Base-by-base conservation (phyloP, 2,888 invertebrate species). In the Leucophenga maculata region DNA sequence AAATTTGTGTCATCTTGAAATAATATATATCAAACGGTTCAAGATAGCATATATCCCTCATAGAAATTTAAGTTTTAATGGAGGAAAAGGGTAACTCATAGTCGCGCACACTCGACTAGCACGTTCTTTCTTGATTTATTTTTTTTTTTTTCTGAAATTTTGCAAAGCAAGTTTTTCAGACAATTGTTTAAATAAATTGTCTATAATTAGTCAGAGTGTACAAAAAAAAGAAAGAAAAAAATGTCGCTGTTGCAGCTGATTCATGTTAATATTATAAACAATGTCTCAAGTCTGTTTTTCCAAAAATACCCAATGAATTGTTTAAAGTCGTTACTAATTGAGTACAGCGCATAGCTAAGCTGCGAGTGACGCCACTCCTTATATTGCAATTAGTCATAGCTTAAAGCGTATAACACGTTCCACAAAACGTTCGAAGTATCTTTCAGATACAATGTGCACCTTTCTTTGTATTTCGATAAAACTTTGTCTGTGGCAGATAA, bases 111-210 rank as follows among this genome's bases (percentile, higher is more conserved):
- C n/a, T n/a, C n/a, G n/a, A n/a, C n/a, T n/a, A n/a, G n/a, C n/a
- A 31, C 32, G 32, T n/a, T 39, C 39, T n/a, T n/a, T 60, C 31
- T 57, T 57, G 11, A 4, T 26, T 11, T 31, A 57, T 26, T 57
- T 57, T 11, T 26, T 57, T 57, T 14, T 13, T 22, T 57, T 26
- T 26, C 26, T 26, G 26, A 26, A 26, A 26, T 3, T 3, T 3
- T 39, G 11, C 1, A 39, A 39, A 39, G 39, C 39, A 39, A 32
- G 32, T 32, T 32, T 32, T 32, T 32, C 8, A 59, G 8, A 32
- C 32, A 39, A 60, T 60, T 44, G 60, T 60, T 60, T 60, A 60
- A 60, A 60, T 22, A 55, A 55, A 26, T 55, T 18, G 39, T 39
- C 39, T 39, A 39, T 39, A 39, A 39, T 60, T 60, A 60, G 18